These are phyloP conservation scores for Anorthoa munda DNA, from an alignment of 2,888 invertebrate species.

Conservation along the genomic window DNA sequence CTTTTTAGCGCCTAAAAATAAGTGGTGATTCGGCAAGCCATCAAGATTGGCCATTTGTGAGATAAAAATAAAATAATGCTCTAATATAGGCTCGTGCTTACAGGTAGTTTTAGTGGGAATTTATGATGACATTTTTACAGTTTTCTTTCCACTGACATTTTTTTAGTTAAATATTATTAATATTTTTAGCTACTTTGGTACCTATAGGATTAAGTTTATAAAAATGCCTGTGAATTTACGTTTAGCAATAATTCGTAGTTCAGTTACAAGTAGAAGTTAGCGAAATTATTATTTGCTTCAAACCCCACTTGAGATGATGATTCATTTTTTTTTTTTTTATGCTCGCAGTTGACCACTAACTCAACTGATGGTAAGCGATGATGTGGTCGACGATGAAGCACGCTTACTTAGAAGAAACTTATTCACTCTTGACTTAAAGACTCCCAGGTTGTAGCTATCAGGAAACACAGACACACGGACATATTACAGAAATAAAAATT, in stretches of 20 bases:
- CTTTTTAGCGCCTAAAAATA: conserved; percentile 30
- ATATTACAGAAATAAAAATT: too few species aligned
- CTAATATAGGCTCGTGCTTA: neutral
- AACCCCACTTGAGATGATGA: too few species aligned
- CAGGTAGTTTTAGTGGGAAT: conserved; percentile 1
- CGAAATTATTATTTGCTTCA: neutral
- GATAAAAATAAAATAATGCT: conserved; percentile 8
- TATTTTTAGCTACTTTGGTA: neutral
- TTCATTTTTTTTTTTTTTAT: too few species aligned
- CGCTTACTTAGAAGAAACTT: too few species aligned
- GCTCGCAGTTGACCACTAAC: too few species aligned
- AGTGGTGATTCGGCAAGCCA: conserved; percentile 28
- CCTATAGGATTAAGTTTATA: too few species aligned
- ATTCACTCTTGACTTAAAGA: too few species aligned
- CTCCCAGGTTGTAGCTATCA: too few species aligned
- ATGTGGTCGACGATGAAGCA: too few species aligned
- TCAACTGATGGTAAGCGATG: too few species aligned
- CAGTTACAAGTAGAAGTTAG: neutral
- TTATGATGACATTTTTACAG: neutral
- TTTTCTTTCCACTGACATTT: neutral
- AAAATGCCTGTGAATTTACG: neutral
- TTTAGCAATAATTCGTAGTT: neutral
- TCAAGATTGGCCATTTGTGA: conserved; percentile 23
- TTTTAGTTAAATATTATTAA: neutral
- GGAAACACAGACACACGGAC: too few species aligned